Conservation (phyloP, 2,888 invertebrate genomes). For the Morpho deidamia region DNA sequence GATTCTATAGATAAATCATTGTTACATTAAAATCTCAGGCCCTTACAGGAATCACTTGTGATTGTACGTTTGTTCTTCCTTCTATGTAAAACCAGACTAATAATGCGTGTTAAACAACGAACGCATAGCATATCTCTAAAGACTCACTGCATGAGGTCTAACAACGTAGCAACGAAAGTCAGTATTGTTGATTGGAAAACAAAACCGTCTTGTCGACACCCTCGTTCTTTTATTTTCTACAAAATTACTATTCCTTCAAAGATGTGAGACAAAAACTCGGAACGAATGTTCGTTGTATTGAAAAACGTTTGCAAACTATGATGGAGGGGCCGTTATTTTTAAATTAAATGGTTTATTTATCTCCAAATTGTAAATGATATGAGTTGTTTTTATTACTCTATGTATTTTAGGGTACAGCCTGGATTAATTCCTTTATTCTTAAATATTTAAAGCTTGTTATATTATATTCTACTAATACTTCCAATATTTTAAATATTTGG, state of each 20-base stretch:
- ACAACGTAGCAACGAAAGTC: slow-evolving; percentile 44
- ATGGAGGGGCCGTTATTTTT: slow-evolving; percentile 62
- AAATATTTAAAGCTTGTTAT: neutral
- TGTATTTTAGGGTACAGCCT: slow-evolving; percentile 7
- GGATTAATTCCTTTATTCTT: neutral
- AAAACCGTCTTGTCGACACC: slow-evolving; percentile 73
- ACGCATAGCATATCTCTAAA: slow-evolving; percentile 49
- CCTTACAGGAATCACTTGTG: slow-evolving; percentile 68
- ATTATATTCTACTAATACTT: no score
- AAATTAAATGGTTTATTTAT: slow-evolving; percentile 49
- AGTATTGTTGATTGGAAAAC: slow-evolving; percentile 66
- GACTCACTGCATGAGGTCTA: slow-evolving; percentile 68
- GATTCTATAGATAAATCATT: slow-evolving; percentile 69
- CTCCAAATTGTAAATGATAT: slow-evolving; percentile 31
- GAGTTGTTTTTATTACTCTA: slow-evolving; percentile 20
- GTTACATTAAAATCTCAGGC: slow-evolving; percentile 42
- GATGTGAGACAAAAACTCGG: slow-evolving; percentile 58
- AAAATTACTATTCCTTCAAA: slow-evolving; percentile 56
- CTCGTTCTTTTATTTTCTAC: slow-evolving; percentile 62
- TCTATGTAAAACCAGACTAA: slow-evolving; percentile 75
- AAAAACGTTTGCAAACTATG: slow-evolving; percentile 46
- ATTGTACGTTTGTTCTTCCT: slow-evolving; percentile 63
- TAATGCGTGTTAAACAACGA: slow-evolving; percentile 73
- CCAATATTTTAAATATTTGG: no score
- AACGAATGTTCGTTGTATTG: slow-evolving; percentile 56